phyloP scores from a whole-genome alignment of 2,797 vertebrate genomes.

The Falco berigora region DNA sequence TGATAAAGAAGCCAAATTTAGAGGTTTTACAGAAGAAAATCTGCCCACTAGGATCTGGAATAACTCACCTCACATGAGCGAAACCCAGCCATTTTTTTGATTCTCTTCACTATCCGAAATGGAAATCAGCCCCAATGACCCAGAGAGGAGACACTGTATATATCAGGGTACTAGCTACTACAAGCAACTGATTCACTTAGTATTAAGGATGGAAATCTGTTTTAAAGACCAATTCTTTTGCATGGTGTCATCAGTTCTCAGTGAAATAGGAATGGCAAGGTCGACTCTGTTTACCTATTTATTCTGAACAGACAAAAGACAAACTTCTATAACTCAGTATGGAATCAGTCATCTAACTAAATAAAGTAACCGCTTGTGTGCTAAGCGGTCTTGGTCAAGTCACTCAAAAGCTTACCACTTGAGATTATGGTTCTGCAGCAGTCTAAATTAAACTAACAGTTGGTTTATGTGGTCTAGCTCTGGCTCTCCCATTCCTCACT shows the following conservation, averaged over 20 bases:
- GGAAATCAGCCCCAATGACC: neutral
- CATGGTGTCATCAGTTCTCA: neutral
- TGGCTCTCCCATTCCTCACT: neutral
- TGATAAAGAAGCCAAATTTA: neutral
- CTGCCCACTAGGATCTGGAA: neutral
- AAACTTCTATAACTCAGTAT: neutral
- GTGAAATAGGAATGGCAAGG: neutral
- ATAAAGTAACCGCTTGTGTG: constrained; percentile 3
- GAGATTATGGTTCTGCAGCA: constrained; percentile 29
- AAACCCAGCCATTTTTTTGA: neutral
- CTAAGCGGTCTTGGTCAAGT: neutral
- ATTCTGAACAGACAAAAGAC: neutral
- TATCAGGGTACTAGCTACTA: neutral
- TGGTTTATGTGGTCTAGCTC: neutral
- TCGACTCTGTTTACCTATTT: neutral
- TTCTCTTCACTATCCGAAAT: neutral
- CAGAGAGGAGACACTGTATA: neutral
- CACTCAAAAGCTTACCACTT: neutral
- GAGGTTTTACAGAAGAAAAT: neutral
- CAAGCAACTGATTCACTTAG: neutral
- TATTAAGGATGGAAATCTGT: neutral
- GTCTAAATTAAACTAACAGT: constrained; percentile 25
- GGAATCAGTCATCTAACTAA: constrained; percentile 14
- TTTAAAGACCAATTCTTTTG: neutral
- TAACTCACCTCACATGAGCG: neutral